Conservation (phyloP, 2,113 vertebrate species). For the Amphilophus citrinellus region DNA sequence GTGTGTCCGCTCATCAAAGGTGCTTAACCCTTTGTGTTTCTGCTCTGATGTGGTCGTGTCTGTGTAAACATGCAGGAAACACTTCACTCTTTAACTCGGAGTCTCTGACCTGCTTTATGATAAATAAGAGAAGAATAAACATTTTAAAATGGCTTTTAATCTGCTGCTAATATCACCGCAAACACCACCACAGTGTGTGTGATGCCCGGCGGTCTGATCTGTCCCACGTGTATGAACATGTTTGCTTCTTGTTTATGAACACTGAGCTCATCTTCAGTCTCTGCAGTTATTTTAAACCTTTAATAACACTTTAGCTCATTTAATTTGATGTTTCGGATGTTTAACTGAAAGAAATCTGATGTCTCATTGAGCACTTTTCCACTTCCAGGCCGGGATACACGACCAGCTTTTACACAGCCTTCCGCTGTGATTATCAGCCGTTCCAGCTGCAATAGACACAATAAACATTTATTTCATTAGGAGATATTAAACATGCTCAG, state of each 20-base stretch:
- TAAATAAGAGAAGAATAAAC: conserved; percentile 21
- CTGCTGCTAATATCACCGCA: conserved; percentile 44
- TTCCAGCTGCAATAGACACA: too few relatives aligned
- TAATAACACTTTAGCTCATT: neutral
- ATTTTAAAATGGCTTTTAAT: conserved; percentile 43
- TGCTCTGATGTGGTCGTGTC: conserved; percentile 42
- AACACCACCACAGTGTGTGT: neutral
- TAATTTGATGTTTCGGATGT: neutral
- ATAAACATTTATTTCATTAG: too few relatives aligned
- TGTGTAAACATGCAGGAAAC: conserved; percentile 39
- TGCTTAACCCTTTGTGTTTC: neutral
- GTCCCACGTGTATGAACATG: neutral
- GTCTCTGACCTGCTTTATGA: conserved; percentile 31
- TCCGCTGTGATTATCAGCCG: too few relatives aligned
- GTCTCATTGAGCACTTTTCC: neutral
- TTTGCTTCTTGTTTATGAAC: neutral
- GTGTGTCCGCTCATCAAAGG: conserved; percentile 44
- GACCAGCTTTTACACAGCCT: too few relatives aligned
- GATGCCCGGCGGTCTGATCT: neutral
- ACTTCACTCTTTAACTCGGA: neutral
- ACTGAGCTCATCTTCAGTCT: neutral
- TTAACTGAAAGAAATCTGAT: neutral
- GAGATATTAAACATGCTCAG: too few relatives aligned
- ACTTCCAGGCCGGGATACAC: too few relatives aligned
- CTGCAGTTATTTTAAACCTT: neutral